phyloP scores from a whole-genome alignment of 2,113 vertebrate species.

The Ptyas mucosa region DNA sequence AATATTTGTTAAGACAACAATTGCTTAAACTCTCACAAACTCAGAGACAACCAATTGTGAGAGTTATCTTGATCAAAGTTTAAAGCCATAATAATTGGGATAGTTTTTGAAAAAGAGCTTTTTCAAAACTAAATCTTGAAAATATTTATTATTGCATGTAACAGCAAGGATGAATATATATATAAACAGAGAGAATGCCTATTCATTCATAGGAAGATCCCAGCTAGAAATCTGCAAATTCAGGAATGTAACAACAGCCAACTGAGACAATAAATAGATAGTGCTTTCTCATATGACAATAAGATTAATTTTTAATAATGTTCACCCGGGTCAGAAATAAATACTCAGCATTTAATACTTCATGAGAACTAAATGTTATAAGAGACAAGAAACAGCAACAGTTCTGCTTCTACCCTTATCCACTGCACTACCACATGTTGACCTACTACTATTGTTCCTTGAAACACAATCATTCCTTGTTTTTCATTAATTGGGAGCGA shows the following conservation, averaged over 20 bases:
- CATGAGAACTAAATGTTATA: not conserved
- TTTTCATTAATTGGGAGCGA: conserved; percentile 14
- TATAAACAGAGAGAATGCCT: not conserved
- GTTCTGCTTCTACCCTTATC: not conserved
- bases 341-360: conserved; percentile 3
- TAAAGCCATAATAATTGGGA: not conserved
- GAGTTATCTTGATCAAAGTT: not conserved
- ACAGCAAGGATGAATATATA: not conserved
- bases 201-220: not conserved
- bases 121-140: not conserved
- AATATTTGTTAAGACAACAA: too few species aligned
- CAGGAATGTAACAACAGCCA: not conserved
- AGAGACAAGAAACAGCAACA: not conserved
- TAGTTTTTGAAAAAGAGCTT: not conserved
- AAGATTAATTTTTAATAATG: conserved; percentile 11
- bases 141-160: not conserved
- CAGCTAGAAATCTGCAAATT: not conserved
- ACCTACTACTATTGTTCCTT: not conserved
- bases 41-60: not conserved
- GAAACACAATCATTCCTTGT: not conserved
- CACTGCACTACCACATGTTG: not conserved
- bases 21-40: too few species aligned
- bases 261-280: not conserved
- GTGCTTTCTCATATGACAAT: not conserved
- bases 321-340: conserved; percentile 8